Conservation (phyloP, 2,888 invertebrate genomes). For the Rhaphigaster nebulosa region DNA sequence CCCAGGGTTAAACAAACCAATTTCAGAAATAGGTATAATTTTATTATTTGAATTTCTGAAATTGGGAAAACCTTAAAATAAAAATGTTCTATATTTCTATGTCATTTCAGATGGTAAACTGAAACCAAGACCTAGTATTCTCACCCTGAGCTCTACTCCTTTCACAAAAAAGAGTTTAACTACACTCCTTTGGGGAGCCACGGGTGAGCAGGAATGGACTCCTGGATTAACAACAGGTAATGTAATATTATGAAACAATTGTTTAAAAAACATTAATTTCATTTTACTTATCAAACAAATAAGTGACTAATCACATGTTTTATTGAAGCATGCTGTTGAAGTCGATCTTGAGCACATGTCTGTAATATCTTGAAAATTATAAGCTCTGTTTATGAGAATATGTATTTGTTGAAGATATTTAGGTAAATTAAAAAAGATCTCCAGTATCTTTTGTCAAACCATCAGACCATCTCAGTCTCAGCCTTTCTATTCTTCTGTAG, state of each 20-base stretch:
- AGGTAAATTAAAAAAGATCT: too few species aligned
- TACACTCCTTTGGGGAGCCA: slow-evolving; percentile 89
- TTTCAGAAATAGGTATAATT: slow-evolving; percentile 9
- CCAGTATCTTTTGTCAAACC: too few species aligned
- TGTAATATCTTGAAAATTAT: background rate
- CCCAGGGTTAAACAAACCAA: background rate
- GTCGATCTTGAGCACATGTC: background rate
- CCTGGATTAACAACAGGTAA: slow-evolving; percentile 94
- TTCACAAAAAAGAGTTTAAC: slow-evolving; percentile 68
- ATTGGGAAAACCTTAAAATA: background rate
- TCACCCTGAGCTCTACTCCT: slow-evolving; percentile 67
- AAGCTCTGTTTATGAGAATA: background rate
- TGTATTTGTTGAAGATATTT: too few species aligned
- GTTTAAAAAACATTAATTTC: background rate
- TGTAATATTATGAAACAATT: background rate
- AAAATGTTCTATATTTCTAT: background rate
- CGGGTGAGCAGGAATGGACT: slow-evolving; percentile 97
- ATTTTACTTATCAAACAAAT: background rate
- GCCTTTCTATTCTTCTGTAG: too few species aligned
- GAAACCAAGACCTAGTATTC: slow-evolving; percentile 68
- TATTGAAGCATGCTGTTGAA: background rate
- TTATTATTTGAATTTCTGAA: background rate
- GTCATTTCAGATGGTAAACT: slow-evolving; percentile 49
- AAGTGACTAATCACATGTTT: background rate
- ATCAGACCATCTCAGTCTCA: too few species aligned